phyloP scores from a whole-genome alignment of 64 coral and sea anemone genomes.

The Montipora foliosa region DNA sequence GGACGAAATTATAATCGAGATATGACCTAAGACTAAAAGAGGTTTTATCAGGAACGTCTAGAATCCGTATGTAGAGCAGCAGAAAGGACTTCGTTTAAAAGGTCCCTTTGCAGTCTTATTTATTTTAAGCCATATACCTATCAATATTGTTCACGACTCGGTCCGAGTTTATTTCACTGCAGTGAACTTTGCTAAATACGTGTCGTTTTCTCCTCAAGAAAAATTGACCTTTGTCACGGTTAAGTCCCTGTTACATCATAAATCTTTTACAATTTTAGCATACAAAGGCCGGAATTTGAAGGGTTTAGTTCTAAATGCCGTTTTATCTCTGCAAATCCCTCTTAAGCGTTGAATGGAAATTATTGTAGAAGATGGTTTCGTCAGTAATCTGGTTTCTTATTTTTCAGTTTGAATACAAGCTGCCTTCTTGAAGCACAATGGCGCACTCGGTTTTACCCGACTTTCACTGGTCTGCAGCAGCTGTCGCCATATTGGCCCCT shows the following conservation, averaged over 20 bases:
- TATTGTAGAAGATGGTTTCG: neutral
- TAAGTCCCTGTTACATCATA: neutral
- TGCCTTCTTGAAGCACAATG: neutral
- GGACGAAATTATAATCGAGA: too few species aligned
- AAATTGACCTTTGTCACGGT: neutral
- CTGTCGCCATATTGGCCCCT: neutral
- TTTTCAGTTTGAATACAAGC: constrained; percentile 4
- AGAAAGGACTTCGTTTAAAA: neutral
- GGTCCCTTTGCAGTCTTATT: neutral
- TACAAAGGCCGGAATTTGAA: neutral
- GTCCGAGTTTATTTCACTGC: neutral
- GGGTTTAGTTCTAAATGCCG: neutral
- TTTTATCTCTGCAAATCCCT: neutral
- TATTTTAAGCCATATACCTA: neutral
- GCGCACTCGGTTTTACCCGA: neutral
- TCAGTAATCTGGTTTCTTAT: neutral
- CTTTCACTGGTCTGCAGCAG: constrained; percentile 24
- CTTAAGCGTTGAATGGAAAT: neutral
- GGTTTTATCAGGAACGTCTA: too few species aligned
- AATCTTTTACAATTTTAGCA: neutral
- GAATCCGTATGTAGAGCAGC: too few species aligned
- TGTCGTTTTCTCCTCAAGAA: neutral
- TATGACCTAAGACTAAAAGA: too few species aligned
- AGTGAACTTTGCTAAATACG: neutral
- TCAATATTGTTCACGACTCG: neutral